Evolutionary conservation across 2,888 invertebrate species (phyloP), one percentile per base, ranked within the genome.

Genomic region (Andrena minutula): DNA sequence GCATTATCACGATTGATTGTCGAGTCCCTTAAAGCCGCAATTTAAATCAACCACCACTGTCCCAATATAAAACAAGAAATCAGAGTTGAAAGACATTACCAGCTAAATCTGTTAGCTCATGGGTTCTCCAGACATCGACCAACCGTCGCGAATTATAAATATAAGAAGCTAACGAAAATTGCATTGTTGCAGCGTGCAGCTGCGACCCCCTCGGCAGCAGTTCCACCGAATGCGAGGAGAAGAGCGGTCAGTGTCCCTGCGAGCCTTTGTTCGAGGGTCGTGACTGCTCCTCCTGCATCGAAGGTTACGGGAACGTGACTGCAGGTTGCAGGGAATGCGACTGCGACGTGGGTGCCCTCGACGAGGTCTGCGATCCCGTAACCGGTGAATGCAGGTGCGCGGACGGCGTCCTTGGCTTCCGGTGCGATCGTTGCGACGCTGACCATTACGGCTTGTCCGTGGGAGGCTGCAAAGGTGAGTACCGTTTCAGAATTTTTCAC

Each of bases 361-460:
- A 95, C 74, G 94, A 94, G n/a, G 92, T 95, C 30, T 99, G 99
- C 94, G 96, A 98, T 93, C 94, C 96, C 0, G 94, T 94, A 61
- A 96, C 95, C n/a, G 99, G 99, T 8, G 96, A 96, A 82, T 98
- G 98, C 94, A 94, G 95, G 53, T 98, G 98, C 94, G 96, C 96
- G 58, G 93, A 95, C 0, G 98, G 98, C 82, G 97, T 98, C 1
- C 96, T 96, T 85, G 97, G 98, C 70, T 95, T 96, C 78, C 96
- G 95, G 89, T 98, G 98, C 92, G 96, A 96, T 91, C 94, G 94
- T 70, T 98, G 98, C 91, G 95, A 96, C 74, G 95, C 96, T 73
- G 95, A 96, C 63, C 96, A 96, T 94, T 98, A 96, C 93, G 97
- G 96, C 16, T 95, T 97, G 88, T 95, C 95, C 28, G 92, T 92